Base-by-base conservation (phyloP, 2,888 invertebrate genomes). In the Ormyrus pomaceus region DNA sequence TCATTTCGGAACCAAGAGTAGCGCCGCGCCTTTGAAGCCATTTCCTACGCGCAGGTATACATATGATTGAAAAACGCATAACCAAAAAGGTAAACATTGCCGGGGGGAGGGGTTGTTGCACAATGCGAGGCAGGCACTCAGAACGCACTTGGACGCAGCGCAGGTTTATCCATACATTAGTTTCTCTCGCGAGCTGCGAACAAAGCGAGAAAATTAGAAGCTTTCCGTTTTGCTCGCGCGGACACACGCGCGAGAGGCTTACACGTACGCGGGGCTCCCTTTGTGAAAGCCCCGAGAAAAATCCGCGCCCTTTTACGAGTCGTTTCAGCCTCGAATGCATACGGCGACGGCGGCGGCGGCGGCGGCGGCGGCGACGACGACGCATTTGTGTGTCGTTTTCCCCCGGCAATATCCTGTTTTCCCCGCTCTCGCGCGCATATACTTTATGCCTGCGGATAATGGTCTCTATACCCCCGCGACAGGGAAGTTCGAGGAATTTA, bases 361-460 rank as follows among this genome's bases (percentile, higher is more conserved):
- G 34, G 34, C 34, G 19, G 1, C 34, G 59, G 19, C 34, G 34
- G 4, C 34, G 34, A 4, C 34, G 34, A 34, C 34, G 61, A 68
- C 69, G 66, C 58, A 68, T 73, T 71, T 69, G 64, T 48, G 53
- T 53, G 70, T 59, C 79, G 65, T 66, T 70, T 19, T 59, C 70
- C 19, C 62, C 9, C 11, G 53, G 75, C 66, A 75, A 76, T 80
- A 76, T 80, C 61, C 75, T 64, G 70, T 46, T 53, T 55, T 68
- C 66, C 51, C 72, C 34, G 34, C 34, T 34, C 4, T 34, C 50
- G 51, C 69, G 55, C 75, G 62, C 69, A 64, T 69, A 74, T 51
- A 72, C 73, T 79, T 79, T 74, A 79, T 74, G 79, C 68, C 55
- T 9, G 56, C 51, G 64, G 62, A 79, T 79, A 79, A 79, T 79